These are phyloP conservation scores for Neolamprologus caudopunctatus DNA, from an alignment of 2,113 vertebrate genomes.

Conservation along the genomic window DNA sequence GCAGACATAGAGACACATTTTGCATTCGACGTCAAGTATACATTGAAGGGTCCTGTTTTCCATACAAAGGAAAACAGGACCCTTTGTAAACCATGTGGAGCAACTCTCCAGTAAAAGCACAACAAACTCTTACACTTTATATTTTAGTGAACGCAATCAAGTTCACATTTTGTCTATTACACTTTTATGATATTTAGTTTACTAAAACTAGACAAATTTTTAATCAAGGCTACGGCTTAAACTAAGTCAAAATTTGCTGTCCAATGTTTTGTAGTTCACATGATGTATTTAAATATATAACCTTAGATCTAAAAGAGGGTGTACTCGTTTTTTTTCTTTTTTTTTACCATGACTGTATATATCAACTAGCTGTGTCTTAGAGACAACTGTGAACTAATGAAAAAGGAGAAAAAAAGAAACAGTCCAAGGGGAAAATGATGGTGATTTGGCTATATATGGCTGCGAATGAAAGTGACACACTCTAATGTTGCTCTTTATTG, in stretches of 20 bases:
- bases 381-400: neutral
- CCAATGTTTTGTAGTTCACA: neutral
- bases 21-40: accelerated
- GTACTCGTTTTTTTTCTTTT: neutral
- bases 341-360: neutral
- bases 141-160: neutral
- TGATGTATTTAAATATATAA: neutral
- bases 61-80: neutral
- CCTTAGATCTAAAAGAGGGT: neutral
- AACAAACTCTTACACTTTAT: neutral
- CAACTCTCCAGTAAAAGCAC: neutral
- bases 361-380: neutral
- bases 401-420: neutral
- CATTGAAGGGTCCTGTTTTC: too few relatives aligned
- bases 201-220: neutral
- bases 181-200: neutral
- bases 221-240: neutral
- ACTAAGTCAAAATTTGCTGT: neutral
- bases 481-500: neutral
- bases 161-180: neutral
- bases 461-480: neutral
- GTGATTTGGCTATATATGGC: neutral
- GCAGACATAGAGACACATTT: neutral
- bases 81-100: neutral
- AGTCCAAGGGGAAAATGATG: neutral